Base-by-base conservation (phyloP, 2,888 invertebrate species). In the Pammene fasciana region DNA sequence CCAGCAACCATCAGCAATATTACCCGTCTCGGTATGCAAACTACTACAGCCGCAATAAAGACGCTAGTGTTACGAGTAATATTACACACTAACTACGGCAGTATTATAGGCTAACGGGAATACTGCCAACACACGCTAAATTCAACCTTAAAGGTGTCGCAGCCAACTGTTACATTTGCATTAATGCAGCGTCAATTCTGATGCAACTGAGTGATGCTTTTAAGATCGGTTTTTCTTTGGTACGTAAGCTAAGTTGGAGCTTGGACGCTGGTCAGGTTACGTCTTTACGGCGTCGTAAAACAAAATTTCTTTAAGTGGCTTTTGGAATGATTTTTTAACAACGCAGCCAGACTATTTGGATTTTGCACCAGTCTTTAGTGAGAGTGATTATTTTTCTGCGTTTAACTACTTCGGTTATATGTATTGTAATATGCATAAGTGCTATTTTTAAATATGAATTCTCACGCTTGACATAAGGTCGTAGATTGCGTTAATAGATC, bases 41-140 rank as follows among this genome's bases (percentile, higher is more conserved):
- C 62, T 52, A 50, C 62, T 62, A 62, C 52, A 38, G 61, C 48
- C 50, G 50, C 50, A 62, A 50, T 62, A 62, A 62, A 62, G 62
- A 62, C 62, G 62, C 48, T 62, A 52, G 62, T 62, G 50, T 62
- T 62, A 62, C 62, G 62, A 62, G 16, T 62, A 62, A 62, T 62
- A 62, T 62, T 62, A 62, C 62, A 62, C 50, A 62, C 62, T 62
- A 62, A 62, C 62, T 52, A 41, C 62, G 50, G 50, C 62, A 62
- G 41, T 62, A 52, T 52, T 62, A 52, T 26, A 62, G 62, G 36
- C 50, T 62, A 62, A 62, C 62, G 16, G 16, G 50, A 62, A 62
- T 52, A 52, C 50, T 50, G 18, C 41, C 26, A 38, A 41, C 13
- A n/a, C 38, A 60, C 7, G 10, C 14, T 4, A 46, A 62, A 52